phyloP scores from a whole-genome alignment of 2,113 vertebrate genomes.

The Caracal caracal region DNA sequence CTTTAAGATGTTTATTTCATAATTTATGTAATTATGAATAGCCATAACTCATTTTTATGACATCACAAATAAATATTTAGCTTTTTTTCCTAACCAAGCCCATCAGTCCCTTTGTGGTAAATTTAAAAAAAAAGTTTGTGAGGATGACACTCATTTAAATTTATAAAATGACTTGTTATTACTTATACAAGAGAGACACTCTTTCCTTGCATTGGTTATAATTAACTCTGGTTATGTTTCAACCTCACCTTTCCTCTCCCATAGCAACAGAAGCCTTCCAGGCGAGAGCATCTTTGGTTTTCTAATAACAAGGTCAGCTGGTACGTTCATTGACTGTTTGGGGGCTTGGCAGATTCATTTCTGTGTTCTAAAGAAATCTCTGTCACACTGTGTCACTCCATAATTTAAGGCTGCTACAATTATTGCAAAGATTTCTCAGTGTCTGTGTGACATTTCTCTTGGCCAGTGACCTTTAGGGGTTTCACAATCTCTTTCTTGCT shows the following conservation, averaged over 20 bases:
- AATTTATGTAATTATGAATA: not conserved
- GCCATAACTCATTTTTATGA: not conserved
- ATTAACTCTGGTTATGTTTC: not conserved
- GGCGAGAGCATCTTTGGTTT: not conserved
- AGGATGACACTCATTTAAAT: not conserved
- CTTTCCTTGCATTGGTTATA: not conserved
- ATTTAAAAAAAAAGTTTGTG: not conserved
- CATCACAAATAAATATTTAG: not conserved
- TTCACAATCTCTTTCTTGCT: not conserved
- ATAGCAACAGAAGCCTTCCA: rapidly evolving
- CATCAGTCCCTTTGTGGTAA: not conserved
- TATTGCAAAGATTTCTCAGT: not conserved
- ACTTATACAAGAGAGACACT: not conserved
- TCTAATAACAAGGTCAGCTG: not conserved
- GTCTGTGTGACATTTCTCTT: not conserved
- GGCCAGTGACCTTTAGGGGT: not conserved
- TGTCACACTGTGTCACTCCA: rapidly evolving
- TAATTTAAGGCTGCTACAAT: not conserved
- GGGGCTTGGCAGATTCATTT: not conserved
- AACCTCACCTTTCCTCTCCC: not conserved
- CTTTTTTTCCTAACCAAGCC: not conserved
- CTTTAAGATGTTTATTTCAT: not conserved
- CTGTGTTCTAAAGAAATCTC: too few species aligned
- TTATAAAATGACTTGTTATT: not conserved
- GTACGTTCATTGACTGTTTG: rapidly evolving